Percentiles rank a stretch among this genome's conserved stretches.
Evolutionary conservation across 2,888 invertebrate species (phyloP).

Genomic region (Agrilus cyanescens): DNA sequence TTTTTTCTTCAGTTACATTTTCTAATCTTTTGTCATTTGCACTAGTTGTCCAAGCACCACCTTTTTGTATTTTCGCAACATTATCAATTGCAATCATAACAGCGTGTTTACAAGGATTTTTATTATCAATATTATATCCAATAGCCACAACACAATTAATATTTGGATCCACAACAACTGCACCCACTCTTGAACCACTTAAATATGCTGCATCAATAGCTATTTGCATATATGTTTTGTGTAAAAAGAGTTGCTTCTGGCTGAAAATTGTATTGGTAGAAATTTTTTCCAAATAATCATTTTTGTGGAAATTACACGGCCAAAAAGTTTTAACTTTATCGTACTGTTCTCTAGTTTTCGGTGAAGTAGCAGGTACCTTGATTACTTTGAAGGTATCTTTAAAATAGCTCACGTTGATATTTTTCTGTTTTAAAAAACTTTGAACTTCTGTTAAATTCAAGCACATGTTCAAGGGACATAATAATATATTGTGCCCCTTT

Average conservation of each 20-base stretch:
- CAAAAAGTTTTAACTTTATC: slow-evolving; percentile 48
- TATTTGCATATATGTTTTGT: slow-evolving; percentile 47
- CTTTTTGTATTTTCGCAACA: slow-evolving; percentile 71
- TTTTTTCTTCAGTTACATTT: slow-evolving; percentile 10
- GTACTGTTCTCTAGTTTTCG: slow-evolving; percentile 57
- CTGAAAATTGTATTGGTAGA: slow-evolving; percentile 50
- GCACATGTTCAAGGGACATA: slow-evolving; percentile 35
- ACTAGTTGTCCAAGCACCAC: slow-evolving; percentile 51
- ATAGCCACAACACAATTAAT: slow-evolving; percentile 53
- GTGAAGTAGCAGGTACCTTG: slow-evolving; percentile 48
- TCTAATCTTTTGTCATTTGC: not conserved
- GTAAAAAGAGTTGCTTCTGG: slow-evolving; percentile 38
- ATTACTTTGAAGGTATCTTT: slow-evolving; percentile 40
- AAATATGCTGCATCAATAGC: slow-evolving; percentile 42
- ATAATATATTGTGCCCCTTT: slow-evolving; percentile 44
- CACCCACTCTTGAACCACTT: slow-evolving; percentile 27
- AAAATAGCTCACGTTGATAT: slow-evolving; percentile 41
- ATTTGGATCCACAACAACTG: slow-evolving; percentile 65
- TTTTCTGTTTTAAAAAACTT: slow-evolving; percentile 32
- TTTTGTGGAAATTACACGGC: slow-evolving; percentile 79
- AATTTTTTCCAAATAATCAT: slow-evolving; percentile 58
- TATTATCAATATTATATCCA: slow-evolving; percentile 43
- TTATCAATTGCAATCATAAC: slow-evolving; percentile 76
- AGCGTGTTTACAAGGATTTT: slow-evolving; percentile 70
- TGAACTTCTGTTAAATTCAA: slow-evolving; percentile 21